Conservation (phyloP, 2,113 vertebrate genomes). For the Mola mola region DNA sequence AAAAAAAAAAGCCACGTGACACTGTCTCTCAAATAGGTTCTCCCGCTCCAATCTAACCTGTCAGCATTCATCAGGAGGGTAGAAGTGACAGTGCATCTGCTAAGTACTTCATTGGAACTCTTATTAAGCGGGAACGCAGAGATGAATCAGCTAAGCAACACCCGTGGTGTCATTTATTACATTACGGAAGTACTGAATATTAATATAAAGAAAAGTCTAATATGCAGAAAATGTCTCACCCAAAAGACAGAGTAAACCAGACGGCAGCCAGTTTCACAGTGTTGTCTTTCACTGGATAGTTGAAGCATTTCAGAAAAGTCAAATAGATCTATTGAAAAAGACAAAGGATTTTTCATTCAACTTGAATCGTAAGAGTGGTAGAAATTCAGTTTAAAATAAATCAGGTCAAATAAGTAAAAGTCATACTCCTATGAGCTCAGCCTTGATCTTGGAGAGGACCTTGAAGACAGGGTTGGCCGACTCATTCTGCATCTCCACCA, state of each 20-base stretch:
- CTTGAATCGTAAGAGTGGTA: no score
- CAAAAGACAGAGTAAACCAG: conserved; percentile 97
- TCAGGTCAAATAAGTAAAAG: neutral
- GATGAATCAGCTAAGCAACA: conserved; percentile 19
- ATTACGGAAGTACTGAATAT: neutral
- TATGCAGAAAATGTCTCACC: conserved; percentile 80
- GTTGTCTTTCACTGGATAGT: conserved; percentile 92
- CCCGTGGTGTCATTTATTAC: conserved; percentile 1
- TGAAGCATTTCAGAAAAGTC: conserved; percentile 94
- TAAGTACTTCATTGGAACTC: conserved; percentile 3
- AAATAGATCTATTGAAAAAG: conserved; percentile 87
- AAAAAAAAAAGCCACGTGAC: conserved; percentile 3
- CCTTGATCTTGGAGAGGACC: conserved; percentile 87
- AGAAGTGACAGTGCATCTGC: neutral
- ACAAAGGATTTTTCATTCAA: neutral
- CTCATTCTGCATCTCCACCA: conserved; percentile 94
- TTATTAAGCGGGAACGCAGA: conserved; percentile 12
- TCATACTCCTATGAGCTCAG: conserved; percentile 88
- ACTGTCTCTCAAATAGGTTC: conserved; percentile 4
- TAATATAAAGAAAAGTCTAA: neutral
- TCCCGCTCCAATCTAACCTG: conserved; percentile 22
- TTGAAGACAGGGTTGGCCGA: conserved; percentile 88
- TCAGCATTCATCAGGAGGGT: conserved; percentile 22
- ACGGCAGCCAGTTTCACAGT: conserved; percentile 91
- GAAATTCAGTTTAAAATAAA: neutral